Conservation (phyloP, 2,797 vertebrate genomes). For the Delichon dasypus region DNA sequence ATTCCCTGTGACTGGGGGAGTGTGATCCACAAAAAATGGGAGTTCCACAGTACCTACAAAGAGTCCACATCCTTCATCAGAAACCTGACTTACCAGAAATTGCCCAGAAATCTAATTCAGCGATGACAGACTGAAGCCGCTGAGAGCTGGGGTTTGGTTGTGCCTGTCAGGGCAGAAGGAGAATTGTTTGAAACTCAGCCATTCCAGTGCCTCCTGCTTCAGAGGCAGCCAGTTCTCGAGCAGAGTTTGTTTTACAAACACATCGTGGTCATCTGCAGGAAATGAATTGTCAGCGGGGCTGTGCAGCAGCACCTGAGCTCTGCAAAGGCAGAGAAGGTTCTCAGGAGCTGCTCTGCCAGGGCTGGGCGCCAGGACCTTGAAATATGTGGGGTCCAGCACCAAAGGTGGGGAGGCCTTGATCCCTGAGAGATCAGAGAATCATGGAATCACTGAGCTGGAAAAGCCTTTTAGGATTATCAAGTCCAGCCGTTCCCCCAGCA, state of each 20-base stretch:
- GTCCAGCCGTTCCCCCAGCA: background rate
- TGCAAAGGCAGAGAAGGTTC: background rate
- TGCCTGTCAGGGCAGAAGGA: background rate
- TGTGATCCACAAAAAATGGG: background rate
- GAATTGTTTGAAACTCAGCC: background rate
- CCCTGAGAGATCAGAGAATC: background rate
- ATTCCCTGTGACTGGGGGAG: background rate
- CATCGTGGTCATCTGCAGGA: background rate
- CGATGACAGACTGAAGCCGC: background rate
- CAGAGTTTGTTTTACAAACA: background rate
- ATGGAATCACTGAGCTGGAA: background rate
- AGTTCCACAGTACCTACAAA: background rate
- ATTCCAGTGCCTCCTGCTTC: background rate
- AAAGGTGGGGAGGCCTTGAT: background rate
- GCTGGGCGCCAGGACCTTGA: background rate
- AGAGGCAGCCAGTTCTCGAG: background rate
- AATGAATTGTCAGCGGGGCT: background rate
- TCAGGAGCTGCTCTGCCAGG: background rate
- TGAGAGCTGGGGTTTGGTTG: background rate
- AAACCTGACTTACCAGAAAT: background rate
- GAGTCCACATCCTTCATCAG: background rate
- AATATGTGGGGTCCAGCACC: background rate
- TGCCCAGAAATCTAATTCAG: background rate
- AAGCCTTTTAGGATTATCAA: background rate
- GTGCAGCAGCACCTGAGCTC: background rate